Conservation (phyloP, 2,113 vertebrate genomes). For the Dendropsophus ebraccatus region DNA sequence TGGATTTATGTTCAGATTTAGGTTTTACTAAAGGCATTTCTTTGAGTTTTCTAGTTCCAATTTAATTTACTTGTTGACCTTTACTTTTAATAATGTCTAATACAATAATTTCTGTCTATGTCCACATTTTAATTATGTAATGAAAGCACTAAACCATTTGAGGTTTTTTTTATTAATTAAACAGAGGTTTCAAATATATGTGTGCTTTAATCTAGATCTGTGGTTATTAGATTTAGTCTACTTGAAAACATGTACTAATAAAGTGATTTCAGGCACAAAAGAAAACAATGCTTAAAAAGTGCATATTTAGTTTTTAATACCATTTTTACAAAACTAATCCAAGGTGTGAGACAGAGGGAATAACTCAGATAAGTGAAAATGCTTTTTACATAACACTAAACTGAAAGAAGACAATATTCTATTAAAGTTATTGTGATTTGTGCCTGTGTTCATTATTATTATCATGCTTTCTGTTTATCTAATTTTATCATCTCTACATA, state of each 20-base stretch:
- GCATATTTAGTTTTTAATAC: constrained; percentile 21
- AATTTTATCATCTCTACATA: background rate
- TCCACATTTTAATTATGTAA: constrained; percentile 56
- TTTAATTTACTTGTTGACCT: constrained; percentile 48
- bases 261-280: constrained; percentile 32
- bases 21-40: background rate
- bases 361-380: constrained; percentile 13
- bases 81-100: constrained; percentile 53
- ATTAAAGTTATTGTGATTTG: background rate
- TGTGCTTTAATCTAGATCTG: too few relatives aligned
- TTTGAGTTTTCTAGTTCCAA: background rate
- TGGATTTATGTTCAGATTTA: background rate
- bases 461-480: background rate
- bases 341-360: background rate
- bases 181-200: background rate
- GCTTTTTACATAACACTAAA: constrained; percentile 4
- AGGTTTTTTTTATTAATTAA: constrained; percentile 41
- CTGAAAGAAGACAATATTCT: background rate
- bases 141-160: constrained; percentile 21
- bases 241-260: constrained; percentile 42
- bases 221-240: constrained; percentile 41
- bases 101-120: constrained; percentile 38
- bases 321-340: background rate
- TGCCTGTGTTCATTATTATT: constrained; percentile 13
- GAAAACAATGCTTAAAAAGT: constrained; percentile 10